Evolutionary conservation across 2,888 invertebrate genomes (phyloP).

Genomic region (Calameuta idolon): DNA sequence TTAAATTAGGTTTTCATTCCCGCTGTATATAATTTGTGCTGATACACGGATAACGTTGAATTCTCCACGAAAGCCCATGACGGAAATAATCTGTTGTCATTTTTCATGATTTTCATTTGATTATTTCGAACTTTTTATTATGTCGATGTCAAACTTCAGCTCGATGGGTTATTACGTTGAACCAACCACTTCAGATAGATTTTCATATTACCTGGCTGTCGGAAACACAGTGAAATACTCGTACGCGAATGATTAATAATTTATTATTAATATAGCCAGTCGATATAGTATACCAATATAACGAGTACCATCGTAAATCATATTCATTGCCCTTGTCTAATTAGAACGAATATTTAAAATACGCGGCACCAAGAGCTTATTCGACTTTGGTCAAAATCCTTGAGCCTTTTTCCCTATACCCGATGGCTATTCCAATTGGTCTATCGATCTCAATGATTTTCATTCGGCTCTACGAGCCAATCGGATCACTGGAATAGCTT

Average conservation of each 20-base stretch:
- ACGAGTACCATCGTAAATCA: not conserved
- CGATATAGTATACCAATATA: not conserved
- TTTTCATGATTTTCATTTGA: not conserved
- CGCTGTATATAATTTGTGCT: not conserved
- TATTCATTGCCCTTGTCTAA: not conserved
- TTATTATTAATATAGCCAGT: not conserved
- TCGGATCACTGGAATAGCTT: not conserved
- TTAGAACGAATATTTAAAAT: not conserved
- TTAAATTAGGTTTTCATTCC: not conserved
- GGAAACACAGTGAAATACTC: not conserved
- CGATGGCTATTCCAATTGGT: not conserved
- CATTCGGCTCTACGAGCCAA: not conserved
- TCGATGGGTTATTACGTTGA: not conserved
- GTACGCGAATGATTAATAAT: not conserved
- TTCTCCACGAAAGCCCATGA: not conserved
- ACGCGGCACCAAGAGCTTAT: not conserved
- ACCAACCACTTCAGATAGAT: not conserved
- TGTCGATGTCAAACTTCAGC: not conserved
- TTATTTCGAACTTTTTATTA: not conserved
- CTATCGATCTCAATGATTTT: not conserved
- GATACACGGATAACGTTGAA: not conserved
- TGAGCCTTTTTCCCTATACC: not conserved
- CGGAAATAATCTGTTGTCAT: not conserved
- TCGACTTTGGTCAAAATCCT: not conserved
- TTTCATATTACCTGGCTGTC: not conserved